Conservation (phyloP, 2,888 invertebrate genomes). For the Drosophila yooni region DNA sequence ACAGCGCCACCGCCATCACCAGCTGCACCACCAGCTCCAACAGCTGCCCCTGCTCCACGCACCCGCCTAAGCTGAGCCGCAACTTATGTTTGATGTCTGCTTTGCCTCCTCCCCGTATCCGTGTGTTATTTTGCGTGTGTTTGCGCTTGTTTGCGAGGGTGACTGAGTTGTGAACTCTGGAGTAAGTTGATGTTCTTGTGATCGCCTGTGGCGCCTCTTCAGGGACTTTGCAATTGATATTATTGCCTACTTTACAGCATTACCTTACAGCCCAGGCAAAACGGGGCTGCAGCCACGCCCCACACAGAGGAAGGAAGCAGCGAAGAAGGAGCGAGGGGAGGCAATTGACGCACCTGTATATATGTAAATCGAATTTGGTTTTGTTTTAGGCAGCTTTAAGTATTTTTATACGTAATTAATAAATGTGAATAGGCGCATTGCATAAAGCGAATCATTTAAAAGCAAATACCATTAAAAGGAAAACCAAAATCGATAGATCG, state of each 20-base stretch:
- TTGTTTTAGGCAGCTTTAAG: constrained; percentile 71
- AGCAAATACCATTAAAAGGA: constrained; percentile 26
- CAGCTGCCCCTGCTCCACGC: constrained; percentile 16
- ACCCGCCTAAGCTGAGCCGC: constrained; percentile 55
- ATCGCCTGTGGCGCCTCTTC: constrained; percentile 3
- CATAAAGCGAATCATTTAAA: constrained; percentile 14
- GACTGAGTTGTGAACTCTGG: not conserved
- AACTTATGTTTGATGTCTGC: constrained; percentile 72
- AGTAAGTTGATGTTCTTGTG: constrained; percentile 42
- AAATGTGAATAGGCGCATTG: constrained; percentile 43
- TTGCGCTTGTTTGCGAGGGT: not conserved
- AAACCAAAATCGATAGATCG: constrained; percentile 29
- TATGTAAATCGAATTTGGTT: constrained; percentile 66
- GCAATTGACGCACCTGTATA: constrained; percentile 58
- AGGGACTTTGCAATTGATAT: constrained; percentile 48
- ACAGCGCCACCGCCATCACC: constrained; percentile 16
- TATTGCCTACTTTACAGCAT: constrained; percentile 35
- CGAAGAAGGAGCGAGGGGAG: not conserved
- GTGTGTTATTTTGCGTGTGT: not conserved
- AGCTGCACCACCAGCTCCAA: constrained; percentile 8
- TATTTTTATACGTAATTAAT: constrained; percentile 79
- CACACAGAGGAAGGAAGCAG: not conserved
- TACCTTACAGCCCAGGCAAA: not conserved
- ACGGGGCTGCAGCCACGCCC: constrained; percentile 15
- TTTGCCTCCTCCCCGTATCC: constrained; percentile 13